A percentile compares a stretch with the other conserved stretches of the same genome.
Conservation (phyloP, 92 coral and sea anemone genomes). For the Muricea muricata region DNA sequence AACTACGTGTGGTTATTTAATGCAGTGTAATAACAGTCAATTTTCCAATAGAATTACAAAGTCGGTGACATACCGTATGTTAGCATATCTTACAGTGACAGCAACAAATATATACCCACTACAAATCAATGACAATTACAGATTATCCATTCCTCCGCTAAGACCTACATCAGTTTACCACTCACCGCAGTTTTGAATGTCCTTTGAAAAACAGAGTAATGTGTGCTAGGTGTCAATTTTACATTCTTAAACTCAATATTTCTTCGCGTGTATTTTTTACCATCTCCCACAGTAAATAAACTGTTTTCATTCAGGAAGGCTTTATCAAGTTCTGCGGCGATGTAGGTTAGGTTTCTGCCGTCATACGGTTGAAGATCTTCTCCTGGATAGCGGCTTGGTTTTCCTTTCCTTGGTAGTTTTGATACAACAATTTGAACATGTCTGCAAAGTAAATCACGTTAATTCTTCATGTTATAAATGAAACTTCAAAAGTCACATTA, state of each 20-base stretch:
- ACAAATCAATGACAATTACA: too few species aligned
- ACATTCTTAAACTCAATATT: background rate
- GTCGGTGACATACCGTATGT: too few species aligned
- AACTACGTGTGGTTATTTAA: too few species aligned
- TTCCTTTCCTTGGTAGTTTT: background rate
- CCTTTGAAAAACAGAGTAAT: constrained; percentile 25
- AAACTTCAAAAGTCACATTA: too few species aligned
- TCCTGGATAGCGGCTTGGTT: background rate
- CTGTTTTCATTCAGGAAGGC: background rate
- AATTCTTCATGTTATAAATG: too few species aligned
- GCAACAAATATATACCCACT: too few species aligned
- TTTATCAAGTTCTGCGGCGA: constrained; percentile 13
- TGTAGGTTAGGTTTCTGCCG: background rate
- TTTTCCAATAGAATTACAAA: too few species aligned
- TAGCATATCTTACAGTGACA: too few species aligned
- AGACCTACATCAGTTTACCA: too few species aligned
- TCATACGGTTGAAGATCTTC: background rate
- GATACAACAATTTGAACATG: background rate
- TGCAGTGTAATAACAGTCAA: too few species aligned
- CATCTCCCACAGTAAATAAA: constrained; percentile 18
- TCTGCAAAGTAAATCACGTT: background rate
- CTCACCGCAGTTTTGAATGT: constrained; percentile 24
- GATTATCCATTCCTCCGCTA: too few species aligned
- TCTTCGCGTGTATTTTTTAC: background rate
- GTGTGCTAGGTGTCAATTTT: background rate